These are phyloP conservation scores for Dysdera silvatica DNA, from an alignment of 1,140 invertebrate genomes.

Conservation along the genomic window DNA sequence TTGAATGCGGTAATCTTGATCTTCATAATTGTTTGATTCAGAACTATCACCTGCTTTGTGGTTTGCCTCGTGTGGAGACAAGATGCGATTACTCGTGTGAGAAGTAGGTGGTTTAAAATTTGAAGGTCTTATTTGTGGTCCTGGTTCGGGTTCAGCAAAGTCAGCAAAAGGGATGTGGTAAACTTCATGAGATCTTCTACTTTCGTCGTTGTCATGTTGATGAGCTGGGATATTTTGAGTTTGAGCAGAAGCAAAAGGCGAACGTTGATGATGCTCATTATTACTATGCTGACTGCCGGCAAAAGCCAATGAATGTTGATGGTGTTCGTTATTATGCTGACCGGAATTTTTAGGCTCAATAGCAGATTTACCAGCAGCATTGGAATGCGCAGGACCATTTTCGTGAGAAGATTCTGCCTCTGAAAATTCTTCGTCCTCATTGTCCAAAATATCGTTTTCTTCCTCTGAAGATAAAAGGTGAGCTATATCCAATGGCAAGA, in stretches of 20 bases:
- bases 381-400: not conserved
- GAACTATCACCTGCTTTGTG: not conserved
- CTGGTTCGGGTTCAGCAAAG: slow-evolving; percentile 23
- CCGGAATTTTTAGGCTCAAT: not conserved
- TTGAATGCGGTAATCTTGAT: slow-evolving; percentile 5
- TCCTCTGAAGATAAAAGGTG: not conserved
- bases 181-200: not conserved
- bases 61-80: slow-evolving; percentile 15
- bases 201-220: no score
- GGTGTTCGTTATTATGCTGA: not conserved
- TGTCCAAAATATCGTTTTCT: slow-evolving; percentile 16
- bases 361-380: not conserved
- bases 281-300: no score
- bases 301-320: no score
- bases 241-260: no score
- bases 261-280: no score
- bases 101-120: slow-evolving; percentile 10
- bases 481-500: slow-evolving; percentile 2
- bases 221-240: not conserved
- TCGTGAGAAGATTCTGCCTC: not conserved
- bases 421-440: not conserved
- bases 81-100: slow-evolving; percentile 9
- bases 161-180: slow-evolving; percentile 24
- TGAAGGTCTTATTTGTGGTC: slow-evolving; percentile 14
- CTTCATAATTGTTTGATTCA: slow-evolving; percentile 9